Evolutionary conservation across 1,140 invertebrate genomes (phyloP).

Genomic region (Neodiprion pinetum): DNA sequence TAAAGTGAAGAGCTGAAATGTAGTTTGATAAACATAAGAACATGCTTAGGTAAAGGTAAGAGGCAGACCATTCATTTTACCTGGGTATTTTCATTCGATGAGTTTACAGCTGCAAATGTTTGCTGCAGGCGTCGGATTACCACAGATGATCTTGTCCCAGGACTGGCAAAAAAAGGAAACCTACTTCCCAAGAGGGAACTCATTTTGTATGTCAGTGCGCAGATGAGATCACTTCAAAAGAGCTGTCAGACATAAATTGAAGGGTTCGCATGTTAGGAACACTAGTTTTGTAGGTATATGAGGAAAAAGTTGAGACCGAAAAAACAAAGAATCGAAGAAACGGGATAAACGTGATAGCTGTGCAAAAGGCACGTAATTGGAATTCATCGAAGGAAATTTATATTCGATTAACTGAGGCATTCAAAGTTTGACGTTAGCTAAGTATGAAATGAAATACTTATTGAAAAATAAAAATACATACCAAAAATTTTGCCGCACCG

Average conservation of each 20-base stretch:
- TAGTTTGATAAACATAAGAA: background rate
- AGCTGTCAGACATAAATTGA: background rate
- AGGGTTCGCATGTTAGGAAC: background rate
- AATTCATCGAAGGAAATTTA: conserved; percentile 4
- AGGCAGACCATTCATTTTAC: conserved; percentile 24
- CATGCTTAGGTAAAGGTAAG: no score
- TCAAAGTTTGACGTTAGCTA: background rate
- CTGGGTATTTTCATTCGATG: conserved; percentile 40
- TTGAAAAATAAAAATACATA: conserved; percentile 1
- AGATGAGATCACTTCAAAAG: background rate
- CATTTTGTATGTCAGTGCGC: conserved; percentile 27
- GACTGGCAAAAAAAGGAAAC: conserved; percentile 34
- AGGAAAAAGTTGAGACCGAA: background rate
- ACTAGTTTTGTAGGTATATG: background rate
- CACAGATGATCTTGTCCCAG: conserved; percentile 25
- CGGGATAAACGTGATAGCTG: background rate
- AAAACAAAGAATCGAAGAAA: background rate
- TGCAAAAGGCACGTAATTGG: background rate
- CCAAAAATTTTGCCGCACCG: background rate
- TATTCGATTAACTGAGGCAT: conserved; percentile 9
- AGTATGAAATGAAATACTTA: conserved; percentile 10
- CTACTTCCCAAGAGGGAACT: conserved; percentile 40
- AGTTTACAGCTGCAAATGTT: conserved; percentile 44
- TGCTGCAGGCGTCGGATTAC: conserved; percentile 39
- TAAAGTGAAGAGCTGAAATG: conserved; percentile 1